Evolutionary conservation across 2,113 vertebrate genomes (phyloP).

Genomic region (Falco punctatus): DNA sequence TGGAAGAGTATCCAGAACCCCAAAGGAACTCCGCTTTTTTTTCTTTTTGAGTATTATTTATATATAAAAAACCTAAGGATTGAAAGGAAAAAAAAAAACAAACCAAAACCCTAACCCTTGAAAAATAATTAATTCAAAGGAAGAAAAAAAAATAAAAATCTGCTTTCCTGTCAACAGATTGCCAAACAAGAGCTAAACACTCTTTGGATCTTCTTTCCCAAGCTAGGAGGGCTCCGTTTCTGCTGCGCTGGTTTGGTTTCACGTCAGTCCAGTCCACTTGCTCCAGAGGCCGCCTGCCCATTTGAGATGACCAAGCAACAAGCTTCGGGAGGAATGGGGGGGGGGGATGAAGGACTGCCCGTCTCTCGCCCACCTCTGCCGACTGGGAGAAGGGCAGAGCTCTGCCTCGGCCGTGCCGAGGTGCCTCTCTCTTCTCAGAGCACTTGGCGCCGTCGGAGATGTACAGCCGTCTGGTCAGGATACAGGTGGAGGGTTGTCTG

Average conservation of each 20-base stretch:
- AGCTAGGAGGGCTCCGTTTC: neutral
- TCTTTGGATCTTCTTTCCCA: neutral
- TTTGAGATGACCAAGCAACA: neutral
- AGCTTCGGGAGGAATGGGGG: neutral
- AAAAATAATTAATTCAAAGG: conserved; percentile 12
- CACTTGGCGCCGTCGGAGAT: neutral
- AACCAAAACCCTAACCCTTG: neutral
- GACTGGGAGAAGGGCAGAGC: conserved; percentile 48
- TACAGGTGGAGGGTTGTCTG: neutral
- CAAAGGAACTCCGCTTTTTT: neutral
- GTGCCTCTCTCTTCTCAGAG: conserved; percentile 49
- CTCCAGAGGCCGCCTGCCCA: neutral
- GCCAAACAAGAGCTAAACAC: neutral
- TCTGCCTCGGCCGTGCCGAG: neutral
- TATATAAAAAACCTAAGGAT: conserved; percentile 4
- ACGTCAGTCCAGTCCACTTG: neutral
- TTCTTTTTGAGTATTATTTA: neutral
- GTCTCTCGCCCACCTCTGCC: conserved; percentile 17
- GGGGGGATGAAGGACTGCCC: conserved; percentile 3
- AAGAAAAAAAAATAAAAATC: neutral
- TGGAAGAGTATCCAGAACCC: neutral
- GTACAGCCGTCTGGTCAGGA: neutral
- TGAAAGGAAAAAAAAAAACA: neutral
- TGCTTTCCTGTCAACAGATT: conserved; percentile 6
- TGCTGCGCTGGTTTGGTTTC: neutral